Conservation (phyloP, 2,113 vertebrate genomes). For the Myanophis thanlyinensis region DNA sequence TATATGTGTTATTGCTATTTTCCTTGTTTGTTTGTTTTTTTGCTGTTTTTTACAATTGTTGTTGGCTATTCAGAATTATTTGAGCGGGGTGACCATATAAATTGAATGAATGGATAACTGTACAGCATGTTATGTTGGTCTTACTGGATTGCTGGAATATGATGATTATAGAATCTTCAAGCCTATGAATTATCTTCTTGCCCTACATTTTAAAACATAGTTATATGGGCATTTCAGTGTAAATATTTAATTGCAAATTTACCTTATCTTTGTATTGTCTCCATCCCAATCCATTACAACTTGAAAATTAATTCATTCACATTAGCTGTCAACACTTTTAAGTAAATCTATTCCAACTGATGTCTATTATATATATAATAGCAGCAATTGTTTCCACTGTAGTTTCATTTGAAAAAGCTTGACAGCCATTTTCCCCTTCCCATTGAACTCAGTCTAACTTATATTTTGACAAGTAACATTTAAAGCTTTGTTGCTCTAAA, state of each 20-base stretch:
- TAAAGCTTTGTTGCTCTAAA: conserved; percentile 36
- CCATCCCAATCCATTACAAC: neutral
- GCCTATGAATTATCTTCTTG: neutral
- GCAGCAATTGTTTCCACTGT: conserved; percentile 37
- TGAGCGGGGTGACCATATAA: neutral
- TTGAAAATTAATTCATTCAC: neutral
- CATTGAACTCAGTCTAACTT: conserved; percentile 37
- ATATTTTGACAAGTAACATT: conserved; percentile 55
- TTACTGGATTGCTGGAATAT: neutral
- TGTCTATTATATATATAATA: conserved; percentile 48
- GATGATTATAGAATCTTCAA: neutral
- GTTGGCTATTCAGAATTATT: neutral
- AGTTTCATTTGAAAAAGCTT: conserved; percentile 30
- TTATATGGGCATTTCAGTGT: neutral
- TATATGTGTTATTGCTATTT: too few relatives aligned
- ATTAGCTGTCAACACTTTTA: conserved; percentile 29
- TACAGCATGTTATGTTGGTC: neutral
- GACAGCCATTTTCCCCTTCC: conserved; percentile 17
- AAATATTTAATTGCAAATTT: neutral
- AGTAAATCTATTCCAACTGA: conserved; percentile 20
- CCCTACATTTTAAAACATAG: neutral
- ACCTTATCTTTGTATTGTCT: neutral
- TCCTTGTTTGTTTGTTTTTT: too few relatives aligned
- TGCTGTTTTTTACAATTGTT: neutral
- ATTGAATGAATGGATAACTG: neutral